phyloP scores from a whole-genome alignment of 2,113 vertebrate genomes.

The Amphiprion ocellaris region DNA sequence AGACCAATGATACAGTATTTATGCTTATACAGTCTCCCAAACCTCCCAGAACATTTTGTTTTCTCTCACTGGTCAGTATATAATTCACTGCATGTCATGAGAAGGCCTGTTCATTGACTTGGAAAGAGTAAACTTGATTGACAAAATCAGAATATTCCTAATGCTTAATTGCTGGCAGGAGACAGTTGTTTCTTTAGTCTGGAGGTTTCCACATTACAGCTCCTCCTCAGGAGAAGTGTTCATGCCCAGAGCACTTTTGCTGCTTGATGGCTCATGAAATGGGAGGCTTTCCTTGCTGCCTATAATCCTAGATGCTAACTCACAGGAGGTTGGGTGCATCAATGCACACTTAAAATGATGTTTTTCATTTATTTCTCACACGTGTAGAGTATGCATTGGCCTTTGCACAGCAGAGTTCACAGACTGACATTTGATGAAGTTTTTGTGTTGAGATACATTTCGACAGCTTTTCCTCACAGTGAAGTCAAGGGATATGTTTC shows the following conservation, averaged over 20 bases:
- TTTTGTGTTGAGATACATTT: slow-evolving; percentile 12
- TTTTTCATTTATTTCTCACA: slow-evolving; percentile 22
- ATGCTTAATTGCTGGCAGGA: not conserved
- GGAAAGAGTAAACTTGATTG: not conserved
- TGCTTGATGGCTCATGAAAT: slow-evolving; percentile 84
- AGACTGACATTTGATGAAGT: not conserved
- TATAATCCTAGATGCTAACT: slow-evolving; percentile 62
- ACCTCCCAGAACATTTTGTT: not conserved
- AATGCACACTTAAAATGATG: slow-evolving; percentile 15
- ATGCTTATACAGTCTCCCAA: not conserved
- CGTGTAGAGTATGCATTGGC: not conserved
- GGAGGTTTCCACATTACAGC: slow-evolving; percentile 18
- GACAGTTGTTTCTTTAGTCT: not conserved
- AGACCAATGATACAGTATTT: no score
- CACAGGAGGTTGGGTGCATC: slow-evolving; percentile 49
- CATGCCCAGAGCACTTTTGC: slow-evolving; percentile 24
- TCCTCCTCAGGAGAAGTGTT: slow-evolving; percentile 13
- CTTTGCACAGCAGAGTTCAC: not conserved
- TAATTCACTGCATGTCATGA: not conserved
- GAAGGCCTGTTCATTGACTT: not conserved
- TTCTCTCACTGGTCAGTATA: not conserved
- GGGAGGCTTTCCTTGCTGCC: slow-evolving; percentile 56
- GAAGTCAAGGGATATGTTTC: slow-evolving; percentile 5
- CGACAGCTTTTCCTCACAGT: not conserved
- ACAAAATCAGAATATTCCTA: not conserved